Evolutionary conservation across 92 coral and sea anemone genomes (phyloP).

Genomic region (Pocillopora meandrina): DNA sequence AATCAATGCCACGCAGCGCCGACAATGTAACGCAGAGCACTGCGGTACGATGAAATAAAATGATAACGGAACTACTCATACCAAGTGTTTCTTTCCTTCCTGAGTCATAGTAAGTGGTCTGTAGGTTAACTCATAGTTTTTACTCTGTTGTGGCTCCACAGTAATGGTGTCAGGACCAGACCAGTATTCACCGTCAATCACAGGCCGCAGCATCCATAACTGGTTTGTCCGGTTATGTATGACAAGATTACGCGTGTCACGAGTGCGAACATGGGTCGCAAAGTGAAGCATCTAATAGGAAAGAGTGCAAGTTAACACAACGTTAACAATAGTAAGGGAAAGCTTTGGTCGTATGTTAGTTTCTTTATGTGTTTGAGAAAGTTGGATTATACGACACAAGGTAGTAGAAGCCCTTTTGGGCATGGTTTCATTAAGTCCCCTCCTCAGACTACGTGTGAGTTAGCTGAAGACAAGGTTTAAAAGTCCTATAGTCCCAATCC

Average conservation of each 20-base stretch:
- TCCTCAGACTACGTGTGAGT: too few relatives aligned
- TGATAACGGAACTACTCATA: slow-evolving; percentile 1
- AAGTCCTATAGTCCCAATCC: too few relatives aligned
- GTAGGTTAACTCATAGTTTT: slow-evolving; percentile 91
- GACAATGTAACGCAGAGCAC: too few relatives aligned
- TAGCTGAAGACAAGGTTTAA: too few relatives aligned
- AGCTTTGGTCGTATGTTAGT: too few relatives aligned
- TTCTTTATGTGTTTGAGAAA: too few relatives aligned
- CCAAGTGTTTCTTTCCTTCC: slow-evolving; percentile 97
- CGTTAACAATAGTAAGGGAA: too few relatives aligned
- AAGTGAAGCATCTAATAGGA: slow-evolving; percentile 83
- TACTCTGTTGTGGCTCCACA: slow-evolving; percentile 95
- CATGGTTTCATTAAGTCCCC: too few relatives aligned
- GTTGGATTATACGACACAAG: too few relatives aligned
- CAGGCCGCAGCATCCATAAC: slow-evolving; percentile 92
- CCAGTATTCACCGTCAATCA: slow-evolving; percentile 97
- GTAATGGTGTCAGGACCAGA: slow-evolving; percentile 92
- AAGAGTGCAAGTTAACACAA: not conserved
- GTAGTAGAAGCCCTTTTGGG: too few relatives aligned
- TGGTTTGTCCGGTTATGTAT: slow-evolving; percentile 95
- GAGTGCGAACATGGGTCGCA: slow-evolving; percentile 95
- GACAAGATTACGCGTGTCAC: slow-evolving; percentile 92
- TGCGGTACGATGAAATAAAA: too few relatives aligned
- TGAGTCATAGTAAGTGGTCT: slow-evolving; percentile 93
- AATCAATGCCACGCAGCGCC: too few relatives aligned